Base-by-base conservation (phyloP, 2,797 vertebrate species). In the Pipistrellus kuhlii region DNA sequence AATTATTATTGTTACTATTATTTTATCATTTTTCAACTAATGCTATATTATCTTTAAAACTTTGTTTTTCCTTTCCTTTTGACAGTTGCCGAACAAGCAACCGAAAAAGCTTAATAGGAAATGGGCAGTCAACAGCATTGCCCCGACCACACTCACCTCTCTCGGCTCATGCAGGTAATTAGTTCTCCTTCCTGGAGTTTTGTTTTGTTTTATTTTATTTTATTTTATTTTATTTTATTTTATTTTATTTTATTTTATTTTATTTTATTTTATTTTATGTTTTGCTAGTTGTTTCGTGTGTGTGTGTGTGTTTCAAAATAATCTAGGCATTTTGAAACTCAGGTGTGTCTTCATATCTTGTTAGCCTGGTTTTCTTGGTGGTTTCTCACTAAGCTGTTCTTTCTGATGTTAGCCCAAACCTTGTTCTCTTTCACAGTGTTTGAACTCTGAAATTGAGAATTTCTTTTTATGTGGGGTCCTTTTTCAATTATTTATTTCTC, bases 61-160 rank as follows among this genome's bases (percentile, higher is more conserved):
- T 32, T 18, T 3, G 2, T 30, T 91, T 94, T 93, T 97, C 32
- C 95, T 57, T 98, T 94, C 97, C 91, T 94, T 97, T 98, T 96
- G 66, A 59, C 98, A 99, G 99, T 98, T 99, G 99, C 98, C 99
- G 99, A 97, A 99, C 99, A 12, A 99, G 99, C 98, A 99, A 99
- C 98, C 98, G 99, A 97, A 99, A 99, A 96, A 99, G 98, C 97
- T 98, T 99, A 97, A 99, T 99, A 95, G 99, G 99, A 97, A 99
- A 99, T 98, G 99, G 99, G 69, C 99, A 99, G 97, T 98, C 99
- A 64, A 97, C 99, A 93, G 99, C 99, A 48, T 98, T 99, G 97
- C 99, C 99, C 64, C 98, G 99, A 64, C 99, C 99, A 71, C 99
- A 99, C 96, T 99, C 99, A 0, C 99, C 99, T 0, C 99, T 99